Conservation (phyloP, 2,888 invertebrate species). For the Adineta ricciae region DNA sequence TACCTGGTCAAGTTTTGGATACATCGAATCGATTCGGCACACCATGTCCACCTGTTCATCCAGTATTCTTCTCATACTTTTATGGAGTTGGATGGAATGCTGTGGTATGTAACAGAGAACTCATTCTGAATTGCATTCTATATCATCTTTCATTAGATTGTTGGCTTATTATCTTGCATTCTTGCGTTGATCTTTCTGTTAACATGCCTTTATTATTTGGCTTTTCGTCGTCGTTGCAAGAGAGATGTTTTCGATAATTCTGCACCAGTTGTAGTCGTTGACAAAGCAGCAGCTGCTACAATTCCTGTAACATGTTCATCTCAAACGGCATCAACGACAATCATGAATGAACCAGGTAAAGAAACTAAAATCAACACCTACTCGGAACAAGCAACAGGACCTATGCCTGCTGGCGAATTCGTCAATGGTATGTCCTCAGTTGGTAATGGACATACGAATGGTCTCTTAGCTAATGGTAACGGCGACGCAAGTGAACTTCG, state of each 20-base stretch:
- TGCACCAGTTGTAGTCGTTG: neutral
- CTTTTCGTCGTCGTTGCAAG: neutral
- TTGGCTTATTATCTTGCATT: neutral
- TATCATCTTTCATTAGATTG: neutral
- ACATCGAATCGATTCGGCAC: neutral
- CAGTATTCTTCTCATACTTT: neutral
- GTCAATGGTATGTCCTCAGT: neutral
- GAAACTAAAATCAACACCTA: neutral
- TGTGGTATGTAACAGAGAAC: neutral
- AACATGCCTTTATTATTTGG: neutral
- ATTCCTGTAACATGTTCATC: neutral
- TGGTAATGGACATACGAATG: neutral
- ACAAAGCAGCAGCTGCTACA: neutral
- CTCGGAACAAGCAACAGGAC: neutral
- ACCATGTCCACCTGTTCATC: neutral
- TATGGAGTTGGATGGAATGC: neutral
- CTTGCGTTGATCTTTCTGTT: neutral
- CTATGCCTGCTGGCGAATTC: neutral
- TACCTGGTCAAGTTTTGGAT: neutral
- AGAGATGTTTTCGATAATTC: neutral
- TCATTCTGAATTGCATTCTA: too few species aligned
- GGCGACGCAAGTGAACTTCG: neutral
- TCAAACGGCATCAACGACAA: neutral
- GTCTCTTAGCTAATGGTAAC: neutral
- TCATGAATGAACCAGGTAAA: neutral